Percentiles rank a stretch among this genome's conserved stretches.
Conservation (phyloP, 2,113 vertebrate genomes). For the Paratilapia polleni region DNA sequence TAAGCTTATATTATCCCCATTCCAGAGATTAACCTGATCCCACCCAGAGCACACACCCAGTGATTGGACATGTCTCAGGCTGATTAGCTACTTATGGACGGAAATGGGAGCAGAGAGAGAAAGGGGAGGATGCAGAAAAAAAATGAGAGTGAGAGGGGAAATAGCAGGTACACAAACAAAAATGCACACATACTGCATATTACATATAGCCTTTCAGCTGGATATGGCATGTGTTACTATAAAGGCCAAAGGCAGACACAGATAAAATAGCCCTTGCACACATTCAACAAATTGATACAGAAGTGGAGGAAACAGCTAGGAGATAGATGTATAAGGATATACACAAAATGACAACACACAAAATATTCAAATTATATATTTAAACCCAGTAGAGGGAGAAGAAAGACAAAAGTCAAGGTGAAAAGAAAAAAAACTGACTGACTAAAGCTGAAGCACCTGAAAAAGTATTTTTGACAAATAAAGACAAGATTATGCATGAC, state of each 20-base stretch:
- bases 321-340: not conserved
- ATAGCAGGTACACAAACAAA: slow-evolving; percentile 2
- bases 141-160: not conserved
- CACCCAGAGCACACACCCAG: slow-evolving; percentile 56
- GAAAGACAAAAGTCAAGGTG: not conserved
- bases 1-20: slow-evolving; percentile 65
- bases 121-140: not conserved
- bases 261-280: not conserved
- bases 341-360: not conserved
- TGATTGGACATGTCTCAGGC: slow-evolving; percentile 68
- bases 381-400: not conserved
- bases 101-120: slow-evolving; percentile 40
- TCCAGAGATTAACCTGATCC: slow-evolving; percentile 74
- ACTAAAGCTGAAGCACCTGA: not conserved
- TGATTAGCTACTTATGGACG: slow-evolving; percentile 67
- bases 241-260: not conserved
- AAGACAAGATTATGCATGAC: slow-evolving; percentile 3
- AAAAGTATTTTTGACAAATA: not conserved
- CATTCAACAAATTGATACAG: not conserved
- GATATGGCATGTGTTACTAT: not conserved
- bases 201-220: not conserved
- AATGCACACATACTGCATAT: not conserved
- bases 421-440: not conserved
- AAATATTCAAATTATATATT: not conserved
- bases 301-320: not conserved